A percentile compares a stretch with the other conserved stretches of the same genome.
phyloP scores from a whole-genome alignment of 92 coral and sea anemone species.

The Epizoanthus stellaris region DNA sequence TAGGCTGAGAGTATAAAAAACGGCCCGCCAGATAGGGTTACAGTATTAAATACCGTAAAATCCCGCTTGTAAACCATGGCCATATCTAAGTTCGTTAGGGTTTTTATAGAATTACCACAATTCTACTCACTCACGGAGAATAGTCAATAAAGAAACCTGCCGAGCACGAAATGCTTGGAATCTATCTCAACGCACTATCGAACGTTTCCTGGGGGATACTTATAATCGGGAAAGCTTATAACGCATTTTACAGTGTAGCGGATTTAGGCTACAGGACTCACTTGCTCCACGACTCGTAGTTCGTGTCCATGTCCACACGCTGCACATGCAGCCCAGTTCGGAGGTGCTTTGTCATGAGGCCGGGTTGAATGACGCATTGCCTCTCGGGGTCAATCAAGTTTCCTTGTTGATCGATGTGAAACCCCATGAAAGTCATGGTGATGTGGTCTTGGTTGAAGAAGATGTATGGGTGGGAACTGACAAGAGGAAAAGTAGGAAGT shows the following conservation, averaged over 20 bases:
- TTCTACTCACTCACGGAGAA: too few species aligned
- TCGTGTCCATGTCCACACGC: slow-evolving; percentile 72
- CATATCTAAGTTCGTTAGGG: too few species aligned
- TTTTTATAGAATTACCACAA: too few species aligned
- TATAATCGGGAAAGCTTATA: neutral
- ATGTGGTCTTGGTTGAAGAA: slow-evolving; percentile 87
- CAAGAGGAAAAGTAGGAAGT: neutral
- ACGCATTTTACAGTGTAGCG: neutral
- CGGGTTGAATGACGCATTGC: slow-evolving; percentile 47
- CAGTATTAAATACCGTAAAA: too few species aligned
- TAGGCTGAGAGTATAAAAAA: too few species aligned
- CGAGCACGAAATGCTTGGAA: too few species aligned
- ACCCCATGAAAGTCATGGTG: slow-evolving; percentile 89
- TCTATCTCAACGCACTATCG: too few species aligned
- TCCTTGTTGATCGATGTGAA: slow-evolving; percentile 76
- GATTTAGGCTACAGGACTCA: slow-evolving; percentile 15
- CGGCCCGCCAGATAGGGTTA: too few species aligned
- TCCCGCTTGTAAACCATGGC: too few species aligned
- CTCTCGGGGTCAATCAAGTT: slow-evolving; percentile 76
- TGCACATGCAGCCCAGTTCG: slow-evolving; percentile 78
- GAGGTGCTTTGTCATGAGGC: slow-evolving; percentile 74
- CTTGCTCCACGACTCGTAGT: slow-evolving; percentile 79
- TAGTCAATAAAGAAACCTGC: too few species aligned
- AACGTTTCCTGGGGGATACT: neutral
- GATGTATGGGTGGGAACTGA: slow-evolving; percentile 86